Conservation (phyloP, 2,113 vertebrate species). For the Abramis brama region DNA sequence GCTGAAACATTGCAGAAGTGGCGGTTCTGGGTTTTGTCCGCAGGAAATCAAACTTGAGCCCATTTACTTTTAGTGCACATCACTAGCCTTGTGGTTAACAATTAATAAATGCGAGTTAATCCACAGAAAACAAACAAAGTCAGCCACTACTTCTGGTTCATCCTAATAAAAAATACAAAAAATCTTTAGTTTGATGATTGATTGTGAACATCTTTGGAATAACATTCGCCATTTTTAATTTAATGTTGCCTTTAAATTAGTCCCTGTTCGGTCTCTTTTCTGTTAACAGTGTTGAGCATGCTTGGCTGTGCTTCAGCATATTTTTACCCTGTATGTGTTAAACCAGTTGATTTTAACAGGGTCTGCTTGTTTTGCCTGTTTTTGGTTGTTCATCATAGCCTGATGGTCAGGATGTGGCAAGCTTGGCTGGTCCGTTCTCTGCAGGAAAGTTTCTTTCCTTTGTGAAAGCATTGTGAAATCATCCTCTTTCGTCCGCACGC, state of each 20-base stretch:
- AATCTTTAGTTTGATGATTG: neutral
- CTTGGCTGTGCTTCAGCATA: neutral
- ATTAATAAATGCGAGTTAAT: neutral
- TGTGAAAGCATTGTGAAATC: slow-evolving; percentile 53
- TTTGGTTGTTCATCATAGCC: slow-evolving; percentile 44
- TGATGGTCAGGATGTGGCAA: slow-evolving; percentile 42
- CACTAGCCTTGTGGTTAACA: neutral
- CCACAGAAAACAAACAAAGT: neutral
- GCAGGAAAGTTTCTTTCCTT: slow-evolving; percentile 41
- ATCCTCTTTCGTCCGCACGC: slow-evolving; percentile 40
- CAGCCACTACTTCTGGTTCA: neutral
- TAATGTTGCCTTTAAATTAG: neutral
- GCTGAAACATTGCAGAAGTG: neutral
- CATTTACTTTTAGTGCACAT: too few species aligned
- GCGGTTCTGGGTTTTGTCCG: too few species aligned
- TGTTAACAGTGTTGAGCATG: neutral
- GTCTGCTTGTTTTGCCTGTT: slow-evolving; percentile 15
- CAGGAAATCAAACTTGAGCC: too few species aligned
- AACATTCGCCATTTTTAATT: neutral
- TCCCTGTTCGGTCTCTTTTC: neutral
- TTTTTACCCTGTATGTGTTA: neutral
- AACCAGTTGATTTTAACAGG: neutral
- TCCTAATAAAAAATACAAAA: neutral
- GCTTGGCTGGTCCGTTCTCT: slow-evolving; percentile 16
- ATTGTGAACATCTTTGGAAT: neutral